Evolutionary conservation across 2,113 vertebrate genomes (phyloP).

Genomic region (Rhynchopsitta pachyrhyncha): DNA sequence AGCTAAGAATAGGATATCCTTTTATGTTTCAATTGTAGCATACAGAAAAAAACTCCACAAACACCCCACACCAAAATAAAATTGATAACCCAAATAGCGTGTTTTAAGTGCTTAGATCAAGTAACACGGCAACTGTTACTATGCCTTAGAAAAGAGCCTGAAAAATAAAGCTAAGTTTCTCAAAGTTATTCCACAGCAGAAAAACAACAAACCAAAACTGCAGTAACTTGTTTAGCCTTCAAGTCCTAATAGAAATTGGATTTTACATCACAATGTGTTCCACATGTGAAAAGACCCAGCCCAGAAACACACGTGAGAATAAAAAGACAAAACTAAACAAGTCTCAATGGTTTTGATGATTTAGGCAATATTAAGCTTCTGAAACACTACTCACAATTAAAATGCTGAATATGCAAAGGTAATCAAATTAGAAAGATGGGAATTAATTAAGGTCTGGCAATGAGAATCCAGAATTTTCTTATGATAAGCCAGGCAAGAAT

Average conservation of each 20-base stretch:
- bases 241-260: not conserved
- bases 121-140: not conserved
- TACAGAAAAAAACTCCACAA: accelerated
- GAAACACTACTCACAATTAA: not conserved
- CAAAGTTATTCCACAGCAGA: not conserved
- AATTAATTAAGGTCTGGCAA: slow-evolving; percentile 35
- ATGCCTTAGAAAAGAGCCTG: not conserved
- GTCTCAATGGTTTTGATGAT: not conserved
- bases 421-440: slow-evolving; percentile 36
- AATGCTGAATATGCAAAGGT: not conserved
- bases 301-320: not conserved
- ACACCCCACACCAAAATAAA: not conserved
- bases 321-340: not conserved
- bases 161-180: not conserved
- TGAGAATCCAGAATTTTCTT: slow-evolving; percentile 1
- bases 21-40: not conserved
- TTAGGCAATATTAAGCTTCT: not conserved
- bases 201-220: not conserved
- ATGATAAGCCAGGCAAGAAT: slow-evolving; percentile 11
- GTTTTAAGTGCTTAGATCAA: not conserved
- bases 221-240: not conserved
- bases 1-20: not conserved
- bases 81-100: not conserved
- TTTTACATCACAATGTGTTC: not conserved
- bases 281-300: not conserved